Percentiles rank a stretch among this genome's conserved stretches.
Conservation (phyloP, 2,113 vertebrate species). For the Pseudopodoces humilis region DNA sequence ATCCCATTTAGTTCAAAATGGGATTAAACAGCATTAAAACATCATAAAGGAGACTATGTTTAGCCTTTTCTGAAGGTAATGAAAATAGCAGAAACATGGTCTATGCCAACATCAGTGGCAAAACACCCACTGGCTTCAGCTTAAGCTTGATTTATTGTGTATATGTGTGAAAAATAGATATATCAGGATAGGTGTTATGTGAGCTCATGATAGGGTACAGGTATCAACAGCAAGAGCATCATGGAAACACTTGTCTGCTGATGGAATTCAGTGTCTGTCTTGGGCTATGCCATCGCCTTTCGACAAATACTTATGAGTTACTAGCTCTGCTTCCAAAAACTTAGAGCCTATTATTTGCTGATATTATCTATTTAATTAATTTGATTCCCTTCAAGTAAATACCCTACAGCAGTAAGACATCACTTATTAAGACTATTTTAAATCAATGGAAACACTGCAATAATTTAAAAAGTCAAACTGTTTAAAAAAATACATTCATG, state of each 20-base stretch:
- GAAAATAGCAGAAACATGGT: background rate
- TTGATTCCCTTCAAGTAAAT: background rate
- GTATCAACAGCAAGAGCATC: background rate
- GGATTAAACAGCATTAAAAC: background rate
- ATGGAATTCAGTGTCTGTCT: background rate
- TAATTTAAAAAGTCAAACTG: background rate
- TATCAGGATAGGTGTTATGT: background rate
- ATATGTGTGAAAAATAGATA: background rate
- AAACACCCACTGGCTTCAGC: background rate
- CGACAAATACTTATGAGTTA: background rate
- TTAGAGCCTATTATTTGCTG: background rate
- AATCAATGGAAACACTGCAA: background rate
- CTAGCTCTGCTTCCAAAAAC: background rate
- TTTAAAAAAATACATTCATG: background rate
- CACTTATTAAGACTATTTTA: background rate
- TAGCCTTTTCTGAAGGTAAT: background rate
- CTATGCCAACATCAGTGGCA: background rate
- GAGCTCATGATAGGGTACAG: background rate
- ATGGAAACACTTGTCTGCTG: background rate
- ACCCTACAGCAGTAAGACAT: background rate
- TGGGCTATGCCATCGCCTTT: background rate
- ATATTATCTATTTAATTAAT: slow-evolving; percentile 3
- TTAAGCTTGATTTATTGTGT: background rate
- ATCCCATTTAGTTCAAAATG: background rate
- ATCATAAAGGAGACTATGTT: background rate